These are phyloP conservation scores for Isoperla grammatica DNA, from an alignment of 2,888 invertebrate genomes.

Conservation along the genomic window DNA sequence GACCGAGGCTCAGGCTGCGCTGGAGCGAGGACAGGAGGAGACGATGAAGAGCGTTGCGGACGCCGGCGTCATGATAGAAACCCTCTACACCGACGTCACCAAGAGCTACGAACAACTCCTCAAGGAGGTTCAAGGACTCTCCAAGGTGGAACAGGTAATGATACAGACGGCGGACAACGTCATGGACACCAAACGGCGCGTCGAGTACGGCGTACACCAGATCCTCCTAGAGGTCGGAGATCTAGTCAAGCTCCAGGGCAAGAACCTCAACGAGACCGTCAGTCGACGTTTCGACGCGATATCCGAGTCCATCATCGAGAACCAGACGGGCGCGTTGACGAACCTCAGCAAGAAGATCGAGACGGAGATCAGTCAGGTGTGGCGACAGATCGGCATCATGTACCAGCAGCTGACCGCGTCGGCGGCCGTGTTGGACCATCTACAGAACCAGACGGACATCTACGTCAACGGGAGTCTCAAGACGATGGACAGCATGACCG, in stretches of 20 bases:
- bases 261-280: slow-evolving; percentile 60
- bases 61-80: slow-evolving; percentile 51
- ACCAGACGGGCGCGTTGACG: slow-evolving; percentile 63
- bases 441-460: slow-evolving; percentile 69
- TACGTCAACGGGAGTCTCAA: slow-evolving; percentile 74
- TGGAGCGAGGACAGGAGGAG: slow-evolving; percentile 48
- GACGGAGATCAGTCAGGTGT: slow-evolving; percentile 75
- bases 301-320: slow-evolving; percentile 61
- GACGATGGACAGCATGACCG: slow-evolving; percentile 72
- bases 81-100: slow-evolving; percentile 51
- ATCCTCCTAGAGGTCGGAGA: slow-evolving; percentile 70
- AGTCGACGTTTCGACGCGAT: slow-evolving; percentile 64
- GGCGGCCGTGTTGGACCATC: slow-evolving; percentile 64
- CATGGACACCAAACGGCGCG: slow-evolving; percentile 72
- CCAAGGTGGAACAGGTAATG: slow-evolving; percentile 71
- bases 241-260: slow-evolving; percentile 58
- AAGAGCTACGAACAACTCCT: slow-evolving; percentile 51
- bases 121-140: slow-evolving; percentile 50
- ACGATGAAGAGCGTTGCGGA: slow-evolving; percentile 55
- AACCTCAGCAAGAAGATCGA: slow-evolving; percentile 74
- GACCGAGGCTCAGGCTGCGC: slow-evolving; percentile 50
- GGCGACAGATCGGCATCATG: slow-evolving; percentile 88
- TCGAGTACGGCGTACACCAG: slow-evolving; percentile 80
- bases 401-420: slow-evolving; percentile 74
- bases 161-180: slow-evolving; percentile 80